phyloP scores from a whole-genome alignment of 2,888 invertebrate species.

The Diarsia mendica region DNA sequence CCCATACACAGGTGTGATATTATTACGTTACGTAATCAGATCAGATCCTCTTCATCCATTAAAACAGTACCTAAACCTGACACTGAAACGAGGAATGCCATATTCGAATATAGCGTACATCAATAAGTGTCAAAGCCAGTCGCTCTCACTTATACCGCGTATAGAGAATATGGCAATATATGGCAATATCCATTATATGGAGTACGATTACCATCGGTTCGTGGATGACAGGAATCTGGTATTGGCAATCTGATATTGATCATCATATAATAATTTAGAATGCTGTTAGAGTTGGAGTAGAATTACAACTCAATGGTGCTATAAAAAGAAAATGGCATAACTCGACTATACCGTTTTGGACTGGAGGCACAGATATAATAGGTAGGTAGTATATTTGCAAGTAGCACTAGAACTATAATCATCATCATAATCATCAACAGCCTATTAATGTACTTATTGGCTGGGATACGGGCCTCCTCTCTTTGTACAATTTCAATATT shows the following conservation, averaged over 20 bases:
- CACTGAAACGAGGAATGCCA: slow-evolving; percentile 25
- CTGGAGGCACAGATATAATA: too few relatives aligned
- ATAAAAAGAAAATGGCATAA: too few relatives aligned
- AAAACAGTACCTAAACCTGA: background rate
- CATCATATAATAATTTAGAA: too few relatives aligned
- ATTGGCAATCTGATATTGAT: slow-evolving; percentile 21
- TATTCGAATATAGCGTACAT: background rate
- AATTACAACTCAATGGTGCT: too few relatives aligned
- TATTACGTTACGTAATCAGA: slow-evolving; percentile 6
- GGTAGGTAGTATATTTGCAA: too few relatives aligned
- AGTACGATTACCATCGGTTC: slow-evolving; percentile 37
- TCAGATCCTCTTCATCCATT: slow-evolving; percentile 9
- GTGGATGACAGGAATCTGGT: slow-evolving; percentile 25
- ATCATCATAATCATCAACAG: too few relatives aligned
- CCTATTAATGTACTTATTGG: too few relatives aligned
- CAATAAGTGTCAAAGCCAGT: slow-evolving; percentile 38
- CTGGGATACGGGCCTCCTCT: too few relatives aligned
- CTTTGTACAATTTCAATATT: too few relatives aligned
- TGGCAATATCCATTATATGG: slow-evolving; percentile 18
- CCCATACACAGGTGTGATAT: background rate
- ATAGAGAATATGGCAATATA: slow-evolving; percentile 2
- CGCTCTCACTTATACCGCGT: slow-evolving; percentile 44
- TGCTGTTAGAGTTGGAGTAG: too few relatives aligned
- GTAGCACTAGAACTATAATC: too few relatives aligned
- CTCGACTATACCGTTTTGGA: too few relatives aligned